These are phyloP conservation scores for Chorisops tibialis DNA, from an alignment of 2,888 invertebrate genomes.

Conservation along the genomic window DNA sequence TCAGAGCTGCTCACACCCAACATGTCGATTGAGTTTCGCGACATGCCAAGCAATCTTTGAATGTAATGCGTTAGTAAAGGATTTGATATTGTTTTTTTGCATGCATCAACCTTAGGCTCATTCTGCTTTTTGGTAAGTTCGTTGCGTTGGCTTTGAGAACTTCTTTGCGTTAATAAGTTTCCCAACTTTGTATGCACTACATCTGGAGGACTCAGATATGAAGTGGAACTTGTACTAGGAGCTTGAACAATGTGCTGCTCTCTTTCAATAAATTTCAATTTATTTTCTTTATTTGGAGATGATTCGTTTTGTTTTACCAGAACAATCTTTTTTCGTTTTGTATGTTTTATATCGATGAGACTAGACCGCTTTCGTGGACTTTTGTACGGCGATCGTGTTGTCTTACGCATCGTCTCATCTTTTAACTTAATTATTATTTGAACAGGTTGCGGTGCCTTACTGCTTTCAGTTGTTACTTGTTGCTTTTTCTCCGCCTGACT, in stretches of 20 bases:
- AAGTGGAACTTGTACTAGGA: conserved; percentile 42
- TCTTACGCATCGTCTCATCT: conserved; percentile 37
- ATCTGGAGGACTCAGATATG: conserved; percentile 43
- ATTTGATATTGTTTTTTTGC: conserved; percentile 38
- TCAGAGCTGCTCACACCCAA: conserved; percentile 53
- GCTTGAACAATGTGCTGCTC: not conserved
- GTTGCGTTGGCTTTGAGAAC: not conserved
- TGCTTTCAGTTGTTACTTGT: not conserved
- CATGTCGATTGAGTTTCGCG: conserved; percentile 53
- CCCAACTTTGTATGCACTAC: conserved; percentile 25
- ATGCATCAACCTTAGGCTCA: not conserved
- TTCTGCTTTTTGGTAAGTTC: not conserved
- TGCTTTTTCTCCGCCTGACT: conserved; percentile 32
- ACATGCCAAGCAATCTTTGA: conserved; percentile 55
- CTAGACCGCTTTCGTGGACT: conserved; percentile 33
- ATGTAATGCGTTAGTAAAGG: conserved; percentile 53
- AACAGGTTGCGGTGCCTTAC: conserved; percentile 34
- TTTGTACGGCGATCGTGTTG: conserved; percentile 33
- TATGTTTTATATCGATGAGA: conserved; percentile 10
- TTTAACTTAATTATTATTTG: conserved; percentile 46
- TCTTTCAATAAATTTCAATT: not conserved
- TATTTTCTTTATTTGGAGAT: conserved; percentile 29
- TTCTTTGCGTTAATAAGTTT: not conserved
- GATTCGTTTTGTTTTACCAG: conserved; percentile 31
- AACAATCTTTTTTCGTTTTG: conserved; percentile 13